Evolutionary conservation across 1,140 invertebrate genomes (phyloP), one percentile per base, ranked within the genome.

Genomic region (Pomacea maculata): DNA sequence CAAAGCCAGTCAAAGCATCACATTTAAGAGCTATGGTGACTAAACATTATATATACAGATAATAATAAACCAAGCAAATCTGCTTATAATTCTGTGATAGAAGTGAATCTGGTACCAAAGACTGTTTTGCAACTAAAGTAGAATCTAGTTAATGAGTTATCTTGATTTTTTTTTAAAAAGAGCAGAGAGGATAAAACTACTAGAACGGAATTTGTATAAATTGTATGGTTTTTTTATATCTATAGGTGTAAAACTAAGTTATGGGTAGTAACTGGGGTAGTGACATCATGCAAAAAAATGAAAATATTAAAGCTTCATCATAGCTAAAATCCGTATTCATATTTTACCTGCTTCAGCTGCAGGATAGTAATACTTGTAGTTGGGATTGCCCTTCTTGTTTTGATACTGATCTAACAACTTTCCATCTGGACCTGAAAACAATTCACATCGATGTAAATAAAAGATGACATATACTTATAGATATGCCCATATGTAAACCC

Each of bases 361-460:
- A 76, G 91, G 92, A 87, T 94, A 94, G 88, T 93, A 94, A 85
- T 93, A 94, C 85, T 93, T 94, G 87, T 94, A 94, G 70, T 93
- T 91, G 54, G 87, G 90, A 87, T 93, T 93, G 2, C 93, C 93
- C 21, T 92, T 89, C 83, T 93, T 92, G 85, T 94, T 94, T 79
- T 90, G 92, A 55, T 93, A 91, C 9, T 93, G 91, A 10, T 88
- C 83, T 84, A 93, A 88, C 7, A 94, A 90, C 21, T 91, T 83
- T 6, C 93, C 93, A 79, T 90, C 88, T 17, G 93, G 91, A 87
- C 89, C 92, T 92, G 84, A 76, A 83, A 80, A n/a, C 11, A 72
- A 73, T 80, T 78, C 55, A 25, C 68, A 17, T 25, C 63, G 6
- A 78, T 21, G 70, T 67, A 75, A 29, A 65, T 45, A 25, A 14